These are phyloP conservation scores for Heloderma charlesbogerti DNA, from an alignment of 2,113 vertebrate genomes.

Conservation along the genomic window DNA sequence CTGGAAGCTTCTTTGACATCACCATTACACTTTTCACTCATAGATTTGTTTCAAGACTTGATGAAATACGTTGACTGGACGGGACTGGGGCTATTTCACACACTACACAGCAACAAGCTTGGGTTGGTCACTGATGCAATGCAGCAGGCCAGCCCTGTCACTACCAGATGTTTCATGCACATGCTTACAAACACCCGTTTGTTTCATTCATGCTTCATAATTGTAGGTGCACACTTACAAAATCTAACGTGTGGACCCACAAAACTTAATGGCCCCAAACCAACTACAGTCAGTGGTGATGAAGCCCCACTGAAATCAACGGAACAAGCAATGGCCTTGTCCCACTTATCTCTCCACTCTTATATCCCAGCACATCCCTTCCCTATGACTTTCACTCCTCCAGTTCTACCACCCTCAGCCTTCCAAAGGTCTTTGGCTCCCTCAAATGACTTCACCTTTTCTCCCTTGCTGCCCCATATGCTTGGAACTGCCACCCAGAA, in stretches of 20 bases:
- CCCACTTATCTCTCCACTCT: no score
- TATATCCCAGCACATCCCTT: not conserved
- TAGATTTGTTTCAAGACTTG: not conserved
- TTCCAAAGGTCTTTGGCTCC: not conserved
- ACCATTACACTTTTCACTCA: not conserved
- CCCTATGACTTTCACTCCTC: not conserved
- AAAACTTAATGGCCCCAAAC: not conserved
- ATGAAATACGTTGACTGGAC: constrained; percentile 25
- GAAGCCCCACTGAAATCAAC: not conserved
- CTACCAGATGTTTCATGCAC: no score
- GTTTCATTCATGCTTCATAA: no score
- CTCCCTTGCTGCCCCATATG: not conserved
- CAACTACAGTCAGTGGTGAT: not conserved
- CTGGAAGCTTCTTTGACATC: constrained; percentile 33
- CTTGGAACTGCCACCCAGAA: not conserved
- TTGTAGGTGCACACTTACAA: no score
- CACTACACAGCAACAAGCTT: no score
- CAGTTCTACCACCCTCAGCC: not conserved
- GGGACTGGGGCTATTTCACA: not conserved
- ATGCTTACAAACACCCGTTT: no score
- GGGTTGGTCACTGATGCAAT: not conserved
- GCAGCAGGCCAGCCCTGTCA: not conserved
- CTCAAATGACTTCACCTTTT: not conserved
- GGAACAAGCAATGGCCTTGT: not conserved
- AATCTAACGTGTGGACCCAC: not conserved